A percentile compares a stretch with the other conserved stretches of the same genome.
phyloP scores from a whole-genome alignment of 2,888 invertebrate genomes.

The Malacosoma neustria region DNA sequence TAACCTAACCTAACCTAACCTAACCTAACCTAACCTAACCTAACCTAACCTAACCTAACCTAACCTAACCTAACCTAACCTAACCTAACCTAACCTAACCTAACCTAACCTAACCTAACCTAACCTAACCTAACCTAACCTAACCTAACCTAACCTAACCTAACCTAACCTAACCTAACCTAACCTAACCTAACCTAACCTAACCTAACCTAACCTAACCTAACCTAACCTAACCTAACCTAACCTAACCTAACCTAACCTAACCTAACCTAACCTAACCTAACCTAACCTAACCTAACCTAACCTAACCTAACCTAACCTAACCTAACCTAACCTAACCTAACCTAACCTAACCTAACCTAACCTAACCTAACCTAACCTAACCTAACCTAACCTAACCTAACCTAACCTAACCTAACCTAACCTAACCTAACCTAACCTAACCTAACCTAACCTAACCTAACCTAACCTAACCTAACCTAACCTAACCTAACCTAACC shows the following conservation, averaged over 20 bases:
- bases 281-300: conserved; percentile 15
- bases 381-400: conserved; percentile 6
- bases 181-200: conserved; percentile 7
- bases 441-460: conserved; percentile 21
- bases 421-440: conserved; percentile 17
- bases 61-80: conserved; percentile 10
- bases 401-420: conserved; percentile 18
- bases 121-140: conserved; percentile 14
- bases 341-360: conserved; percentile 12
- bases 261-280: conserved; percentile 15
- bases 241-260: conserved; percentile 16
- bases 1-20: conserved; percentile 11
- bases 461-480: conserved; percentile 19
- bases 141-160: conserved; percentile 9
- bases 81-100: conserved; percentile 13
- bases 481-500: conserved; percentile 20
- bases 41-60: conserved; percentile 14
- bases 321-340: conserved; percentile 18
- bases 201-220: conserved; percentile 8
- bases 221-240: conserved; percentile 8
- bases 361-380: conserved; percentile 12
- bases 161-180: conserved; percentile 8
- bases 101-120: conserved; percentile 8
- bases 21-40: conserved; percentile 16
- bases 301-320: conserved; percentile 17